Base-by-base conservation (phyloP, 1,140 invertebrate genomes). In the Acromyrmex echinatior region DNA sequence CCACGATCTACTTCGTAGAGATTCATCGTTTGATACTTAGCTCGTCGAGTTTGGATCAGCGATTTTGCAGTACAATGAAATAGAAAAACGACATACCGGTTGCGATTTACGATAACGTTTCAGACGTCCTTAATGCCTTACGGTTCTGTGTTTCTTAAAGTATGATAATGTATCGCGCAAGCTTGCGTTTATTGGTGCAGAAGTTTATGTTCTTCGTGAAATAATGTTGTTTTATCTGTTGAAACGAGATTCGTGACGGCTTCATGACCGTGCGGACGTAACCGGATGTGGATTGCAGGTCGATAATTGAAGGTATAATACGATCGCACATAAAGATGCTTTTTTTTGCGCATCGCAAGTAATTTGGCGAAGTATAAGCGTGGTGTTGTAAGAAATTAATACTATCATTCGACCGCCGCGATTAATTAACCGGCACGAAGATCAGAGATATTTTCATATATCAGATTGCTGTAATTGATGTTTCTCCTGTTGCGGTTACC, bases 1-100 rank as follows among this genome's bases (percentile, higher is more conserved):
- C 60, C 86, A 45, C 58, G 65, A 56, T 58, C 1, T 31, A 56
- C 80, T 77, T 39, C 85, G 80, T 87, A 88, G 90, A 92, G 91
- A 92, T 92, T 90, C 86, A 93, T 93, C 90, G 89, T 92, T 92
- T 91, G 91, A 92, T 94, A 71, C 78, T 89, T 63, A 76, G 88
- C 31, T 28, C 56, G 71, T 60, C n/a, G 77, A 49, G 70, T 28
- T 28, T n/a, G 65, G 56, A 66, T 90, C 85, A 82, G 63, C 85
- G 31, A 53, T 90, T 90, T 90, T 74, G 76, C 85, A 6, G 73
- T 63, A 74, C 70, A 76, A 79, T 39, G 39, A 86, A 35, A 86
- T n/a, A 68, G 63, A 76, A 60, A 66, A 66, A 86, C 65, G 45
- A 25, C 60, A 70, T 70, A 70, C 21, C 66, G 39, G 7, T 51